Conservation (phyloP, 2,888 invertebrate genomes). For the Campoplex nolae region DNA sequence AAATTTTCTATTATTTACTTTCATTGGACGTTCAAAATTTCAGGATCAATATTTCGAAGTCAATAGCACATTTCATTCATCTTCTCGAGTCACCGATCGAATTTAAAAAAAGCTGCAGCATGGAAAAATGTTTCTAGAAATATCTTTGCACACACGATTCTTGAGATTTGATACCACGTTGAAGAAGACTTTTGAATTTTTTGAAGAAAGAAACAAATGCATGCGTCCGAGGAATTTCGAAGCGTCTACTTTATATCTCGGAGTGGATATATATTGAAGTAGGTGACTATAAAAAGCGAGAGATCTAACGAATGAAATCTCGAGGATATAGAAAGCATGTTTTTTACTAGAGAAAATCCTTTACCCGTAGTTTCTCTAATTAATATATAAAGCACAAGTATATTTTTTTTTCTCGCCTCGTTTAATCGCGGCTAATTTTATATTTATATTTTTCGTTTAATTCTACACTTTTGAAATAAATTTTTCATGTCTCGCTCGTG, state of each 20-base stretch:
- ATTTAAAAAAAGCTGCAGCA: neutral
- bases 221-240: neutral
- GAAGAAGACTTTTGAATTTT: neutral
- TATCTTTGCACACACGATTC: neutral
- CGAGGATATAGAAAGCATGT: conserved; percentile 2
- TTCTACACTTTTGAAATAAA: conserved; percentile 39
- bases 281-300: neutral
- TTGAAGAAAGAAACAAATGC: neutral
- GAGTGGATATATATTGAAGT: conserved; percentile 9
- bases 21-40: neutral
- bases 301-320: conserved; percentile 1
- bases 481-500: conserved; percentile 56
- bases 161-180: neutral
- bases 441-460: conserved; percentile 21
- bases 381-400: conserved; percentile 33
- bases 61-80: neutral
- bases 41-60: neutral
- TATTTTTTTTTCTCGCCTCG: conserved; percentile 12
- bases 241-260: neutral
- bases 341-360: conserved; percentile 20
- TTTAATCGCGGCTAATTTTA: conserved; percentile 13
- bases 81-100: neutral
- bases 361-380: conserved; percentile 47
- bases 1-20: neutral
- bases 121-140: neutral